Evolutionary conservation across 2,888 invertebrate species (phyloP).

Genomic region (Heliconius charithonia): DNA sequence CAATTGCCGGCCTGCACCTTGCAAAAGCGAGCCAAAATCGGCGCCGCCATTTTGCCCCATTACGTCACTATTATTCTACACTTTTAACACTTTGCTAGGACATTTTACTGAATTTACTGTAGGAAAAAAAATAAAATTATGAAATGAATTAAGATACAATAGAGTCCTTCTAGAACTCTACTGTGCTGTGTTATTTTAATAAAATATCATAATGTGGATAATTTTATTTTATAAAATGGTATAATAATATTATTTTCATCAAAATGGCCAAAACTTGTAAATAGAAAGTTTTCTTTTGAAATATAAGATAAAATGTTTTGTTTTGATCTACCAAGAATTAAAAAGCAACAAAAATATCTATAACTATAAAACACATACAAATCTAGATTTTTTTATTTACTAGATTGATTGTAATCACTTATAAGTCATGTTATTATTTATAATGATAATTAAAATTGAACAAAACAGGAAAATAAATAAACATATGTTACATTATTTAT

Average conservation of each 20-base stretch:
- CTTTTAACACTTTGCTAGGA: conserved; percentile 61
- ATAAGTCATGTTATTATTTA: not conserved
- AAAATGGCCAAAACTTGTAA: too few species aligned
- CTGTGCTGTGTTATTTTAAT: conserved; percentile 4
- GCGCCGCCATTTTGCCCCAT: conserved; percentile 75
- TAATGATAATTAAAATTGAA: conserved; percentile 6
- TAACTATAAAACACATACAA: not conserved
- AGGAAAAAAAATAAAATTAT: conserved; percentile 5
- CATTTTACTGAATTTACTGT: conserved; percentile 57
- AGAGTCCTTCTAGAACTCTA: too few species aligned
- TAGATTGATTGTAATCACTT: not conserved
- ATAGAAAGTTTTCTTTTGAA: too few species aligned
- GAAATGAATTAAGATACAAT: not conserved
- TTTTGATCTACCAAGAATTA: conserved; percentile 8
- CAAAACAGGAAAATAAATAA: conserved; percentile 28
- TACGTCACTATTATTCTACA: conserved; percentile 60
- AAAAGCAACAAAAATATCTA: not conserved
- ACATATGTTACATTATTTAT: not conserved
- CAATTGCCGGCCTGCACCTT: conserved; percentile 80
- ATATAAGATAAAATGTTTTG: not conserved
- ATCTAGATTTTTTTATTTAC: not conserved
- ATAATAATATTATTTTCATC: not conserved
- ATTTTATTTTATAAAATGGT: not conserved
- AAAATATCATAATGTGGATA: not conserved
- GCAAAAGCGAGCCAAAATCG: conserved; percentile 75